Base-by-base conservation (phyloP, 2,797 vertebrate genomes). In the Chloroceryle inda region DNA sequence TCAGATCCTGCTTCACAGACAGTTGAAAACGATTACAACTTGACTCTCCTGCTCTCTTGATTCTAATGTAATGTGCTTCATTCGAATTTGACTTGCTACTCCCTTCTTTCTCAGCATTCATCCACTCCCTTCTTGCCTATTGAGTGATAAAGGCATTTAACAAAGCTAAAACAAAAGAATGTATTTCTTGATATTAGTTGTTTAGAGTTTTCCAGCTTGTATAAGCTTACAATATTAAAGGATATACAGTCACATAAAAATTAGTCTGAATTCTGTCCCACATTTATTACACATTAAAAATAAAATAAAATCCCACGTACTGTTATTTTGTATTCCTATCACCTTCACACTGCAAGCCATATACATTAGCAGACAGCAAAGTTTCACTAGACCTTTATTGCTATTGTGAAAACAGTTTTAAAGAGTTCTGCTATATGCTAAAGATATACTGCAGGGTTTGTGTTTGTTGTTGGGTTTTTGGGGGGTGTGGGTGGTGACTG, bases 261-360 rank as follows among this genome's bases (percentile, higher is more conserved):
- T 53, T 17, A 89, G 69, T 50, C 56, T 72, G 63, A 86, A 85
- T 73, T 59, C 27, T 45, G 19, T 85, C 20, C 62, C 5, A 10
- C 6, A 49, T 96, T 96, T 96, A 92, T 96, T 88, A 71, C 52
- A 59, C 6, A 5, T 81, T 91, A 89, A 91, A 94, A 86, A 85
- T 75, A n/a, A 91, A 91, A 67, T 53, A n/a, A 90, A 80, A 85
- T 45, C 53, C 75, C 68, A 73, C 55, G 45, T 27, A 56, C 20
- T 14, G 16, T 71, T 79, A 68, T 0, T 26, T 26, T 49, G 3
- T 14, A 37, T 94, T 85, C 68, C 68, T 6, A 0, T 74, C 75
- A 74, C 44, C 38, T 85, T 74, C 72, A 77, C 38, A 49, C 15
- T 85, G 27, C 27, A 49, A 93, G 13, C 27, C n/a, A 82, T 21